phyloP scores from a whole-genome alignment of 2,888 invertebrate genomes.

The Drosophila mayaguana region DNA sequence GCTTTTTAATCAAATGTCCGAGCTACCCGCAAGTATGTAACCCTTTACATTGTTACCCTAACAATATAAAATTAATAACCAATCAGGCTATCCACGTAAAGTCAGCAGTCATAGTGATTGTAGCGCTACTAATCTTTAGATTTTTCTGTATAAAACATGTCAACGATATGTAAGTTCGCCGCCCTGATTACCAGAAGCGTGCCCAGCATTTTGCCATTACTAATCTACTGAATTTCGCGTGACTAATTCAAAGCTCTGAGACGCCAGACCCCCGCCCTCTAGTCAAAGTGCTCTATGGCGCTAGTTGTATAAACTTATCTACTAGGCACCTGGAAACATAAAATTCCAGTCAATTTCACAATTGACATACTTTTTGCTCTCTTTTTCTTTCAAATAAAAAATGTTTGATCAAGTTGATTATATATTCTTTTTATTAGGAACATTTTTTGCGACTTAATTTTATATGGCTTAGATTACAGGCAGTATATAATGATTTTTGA shows the following conservation, averaged over 20 bases:
- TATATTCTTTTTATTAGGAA: constrained; percentile 38
- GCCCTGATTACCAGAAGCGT: constrained; percentile 1
- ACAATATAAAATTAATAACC: not conserved
- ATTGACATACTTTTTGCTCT: constrained; percentile 16
- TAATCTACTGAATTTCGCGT: constrained; percentile 36
- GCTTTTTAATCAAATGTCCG: too few relatives aligned
- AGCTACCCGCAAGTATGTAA: too few relatives aligned
- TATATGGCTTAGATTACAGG: constrained; percentile 34
- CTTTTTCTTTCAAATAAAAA: constrained; percentile 7
- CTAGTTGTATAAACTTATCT: constrained; percentile 38
- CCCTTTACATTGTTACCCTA: too few relatives aligned
- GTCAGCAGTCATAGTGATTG: constrained; percentile 17
- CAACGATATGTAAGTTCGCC: constrained; percentile 1
- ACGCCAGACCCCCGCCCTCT: not conserved
- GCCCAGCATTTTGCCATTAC: constrained; percentile 2
- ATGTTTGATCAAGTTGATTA: not conserved
- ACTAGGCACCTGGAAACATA: constrained; percentile 19
- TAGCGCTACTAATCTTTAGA: constrained; percentile 23
- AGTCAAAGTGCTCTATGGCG: constrained; percentile 7
- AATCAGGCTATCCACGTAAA: constrained; percentile 8
- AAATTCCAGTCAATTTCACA: constrained; percentile 43
- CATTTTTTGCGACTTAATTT: constrained; percentile 23
- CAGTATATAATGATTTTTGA: constrained; percentile 33
- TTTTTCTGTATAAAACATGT: constrained; percentile 4
- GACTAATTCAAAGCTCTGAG: constrained; percentile 29